A percentile compares a stretch with the other conserved stretches of the same genome.
phyloP scores from a whole-genome alignment of 2,888 invertebrate species.

The Fabriciana adippe region DNA sequence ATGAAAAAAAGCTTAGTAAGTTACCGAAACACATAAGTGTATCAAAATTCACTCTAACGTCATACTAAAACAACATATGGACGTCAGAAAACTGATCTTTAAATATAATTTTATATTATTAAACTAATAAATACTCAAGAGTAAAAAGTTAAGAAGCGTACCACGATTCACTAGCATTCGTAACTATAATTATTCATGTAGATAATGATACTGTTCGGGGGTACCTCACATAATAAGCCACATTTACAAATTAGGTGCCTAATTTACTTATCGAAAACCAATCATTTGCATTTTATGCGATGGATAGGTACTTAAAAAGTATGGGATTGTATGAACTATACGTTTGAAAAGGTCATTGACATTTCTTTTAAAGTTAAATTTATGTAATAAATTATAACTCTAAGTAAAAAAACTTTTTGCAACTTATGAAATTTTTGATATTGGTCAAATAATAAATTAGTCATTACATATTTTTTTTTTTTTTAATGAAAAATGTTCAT shows the following conservation, averaged over 20 bases:
- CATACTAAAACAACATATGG: too few species aligned
- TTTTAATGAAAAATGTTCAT: too few species aligned
- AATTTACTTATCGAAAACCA: slow-evolving; percentile 45
- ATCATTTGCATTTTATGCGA: slow-evolving; percentile 45
- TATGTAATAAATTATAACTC: neutral
- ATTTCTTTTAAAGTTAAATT: slow-evolving; percentile 7
- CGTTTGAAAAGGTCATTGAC: slow-evolving; percentile 42
- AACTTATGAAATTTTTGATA: too few species aligned
- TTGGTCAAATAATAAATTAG: too few species aligned
- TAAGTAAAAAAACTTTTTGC: neutral
- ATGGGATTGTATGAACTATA: slow-evolving; percentile 37
- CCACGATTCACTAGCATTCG: slow-evolving; percentile 22
- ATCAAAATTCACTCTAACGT: too few species aligned
- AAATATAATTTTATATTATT: slow-evolving; percentile 28
- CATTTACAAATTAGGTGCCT: slow-evolving; percentile 45
- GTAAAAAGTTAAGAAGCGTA: slow-evolving; percentile 21
- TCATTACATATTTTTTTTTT: too few species aligned
- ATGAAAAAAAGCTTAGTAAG: too few species aligned
- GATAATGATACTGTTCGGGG: slow-evolving; percentile 32
- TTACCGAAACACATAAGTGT: too few species aligned
- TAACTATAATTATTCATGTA: slow-evolving; percentile 32
- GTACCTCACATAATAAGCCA: slow-evolving; percentile 38
- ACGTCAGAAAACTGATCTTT: slow-evolving; percentile 24
- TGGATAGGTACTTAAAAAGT: slow-evolving; percentile 35
- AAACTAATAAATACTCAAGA: slow-evolving; percentile 23